These are phyloP conservation scores for Pseudomyrmex pallidus DNA, from an alignment of 1,140 invertebrate genomes.

Conservation along the genomic window DNA sequence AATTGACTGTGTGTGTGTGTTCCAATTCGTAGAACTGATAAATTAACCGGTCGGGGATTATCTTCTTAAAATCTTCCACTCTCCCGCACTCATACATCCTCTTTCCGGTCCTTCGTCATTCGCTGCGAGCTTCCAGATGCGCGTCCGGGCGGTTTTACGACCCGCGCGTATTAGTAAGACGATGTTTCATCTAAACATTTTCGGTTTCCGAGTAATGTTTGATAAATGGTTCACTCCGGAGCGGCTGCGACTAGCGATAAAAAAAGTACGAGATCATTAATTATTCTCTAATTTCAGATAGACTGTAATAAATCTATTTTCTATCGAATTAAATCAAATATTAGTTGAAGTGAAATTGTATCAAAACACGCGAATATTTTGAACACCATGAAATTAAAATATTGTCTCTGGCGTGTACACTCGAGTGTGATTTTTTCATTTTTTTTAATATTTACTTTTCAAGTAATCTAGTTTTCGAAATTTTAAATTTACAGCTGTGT, in stretches of 20 bases:
- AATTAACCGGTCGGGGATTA: conserved; percentile 27
- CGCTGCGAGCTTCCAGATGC: conserved; percentile 61
- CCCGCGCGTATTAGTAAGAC: conserved; percentile 9
- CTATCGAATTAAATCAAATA: neutral
- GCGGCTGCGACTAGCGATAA: neutral
- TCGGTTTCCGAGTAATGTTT: conserved; percentile 18
- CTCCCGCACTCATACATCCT: conserved; percentile 10
- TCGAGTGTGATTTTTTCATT: too few relatives aligned
- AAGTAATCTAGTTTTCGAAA: too few relatives aligned
- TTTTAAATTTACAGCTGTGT: too few relatives aligned
- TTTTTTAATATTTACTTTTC: too few relatives aligned
- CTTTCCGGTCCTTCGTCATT: conserved; percentile 63
- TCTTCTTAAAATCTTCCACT: conserved; percentile 31
- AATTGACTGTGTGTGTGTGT: conserved; percentile 14
- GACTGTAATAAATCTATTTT: too few relatives aligned
- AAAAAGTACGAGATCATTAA: neutral
- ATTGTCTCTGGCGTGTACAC: neutral
- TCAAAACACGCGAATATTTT: neutral
- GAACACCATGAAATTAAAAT: neutral
- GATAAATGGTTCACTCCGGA: conserved; percentile 18
- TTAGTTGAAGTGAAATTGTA: neutral
- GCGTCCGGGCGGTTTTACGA: conserved; percentile 41
- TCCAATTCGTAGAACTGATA: conserved; percentile 60
- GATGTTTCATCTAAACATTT: conserved; percentile 58
- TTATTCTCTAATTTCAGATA: too few relatives aligned